phyloP scores from a whole-genome alignment of 2,888 invertebrate genomes.

The Argyra leucocephala region DNA sequence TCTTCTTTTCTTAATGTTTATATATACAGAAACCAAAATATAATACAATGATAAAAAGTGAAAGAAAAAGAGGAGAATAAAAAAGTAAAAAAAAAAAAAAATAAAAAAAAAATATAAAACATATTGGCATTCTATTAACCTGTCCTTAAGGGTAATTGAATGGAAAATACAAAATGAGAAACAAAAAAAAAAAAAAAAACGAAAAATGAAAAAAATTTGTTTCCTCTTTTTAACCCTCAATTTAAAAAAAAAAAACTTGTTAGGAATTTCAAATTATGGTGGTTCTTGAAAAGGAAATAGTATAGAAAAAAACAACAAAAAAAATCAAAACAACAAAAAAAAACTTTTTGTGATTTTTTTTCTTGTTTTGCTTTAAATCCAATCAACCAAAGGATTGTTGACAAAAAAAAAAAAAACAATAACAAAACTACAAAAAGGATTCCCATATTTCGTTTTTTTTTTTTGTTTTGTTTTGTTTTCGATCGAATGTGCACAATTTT shows the following conservation, averaged over 20 bases:
- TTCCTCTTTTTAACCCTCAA: background rate
- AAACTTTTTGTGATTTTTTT: background rate
- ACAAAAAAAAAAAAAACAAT: background rate
- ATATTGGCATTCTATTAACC: slow-evolving; percentile 6
- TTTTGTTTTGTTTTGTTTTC: background rate
- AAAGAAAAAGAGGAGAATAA: background rate
- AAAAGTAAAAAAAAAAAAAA: background rate
- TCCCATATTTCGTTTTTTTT: background rate
- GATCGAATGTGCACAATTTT: background rate
- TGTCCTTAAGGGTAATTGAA: slow-evolving; percentile 6
- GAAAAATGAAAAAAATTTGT: background rate
- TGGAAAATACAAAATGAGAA: background rate
- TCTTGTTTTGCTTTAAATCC: background rate
- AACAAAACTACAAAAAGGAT: no score
- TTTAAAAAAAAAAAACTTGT: background rate
- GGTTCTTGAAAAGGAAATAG: background rate
- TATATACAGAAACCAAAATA: background rate
- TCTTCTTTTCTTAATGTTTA: no score
- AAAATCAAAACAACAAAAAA: background rate
- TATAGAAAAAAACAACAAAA: background rate
- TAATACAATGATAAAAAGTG: no score
- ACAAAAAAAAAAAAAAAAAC: background rate
- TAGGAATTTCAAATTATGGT: background rate
- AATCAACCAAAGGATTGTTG: slow-evolving; percentile 6
- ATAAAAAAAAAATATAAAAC: background rate